Percentiles rank a stretch among this genome's conserved stretches.
Evolutionary conservation across 1,140 invertebrate genomes (phyloP).

Genomic region (Brachionus koreanus): DNA sequence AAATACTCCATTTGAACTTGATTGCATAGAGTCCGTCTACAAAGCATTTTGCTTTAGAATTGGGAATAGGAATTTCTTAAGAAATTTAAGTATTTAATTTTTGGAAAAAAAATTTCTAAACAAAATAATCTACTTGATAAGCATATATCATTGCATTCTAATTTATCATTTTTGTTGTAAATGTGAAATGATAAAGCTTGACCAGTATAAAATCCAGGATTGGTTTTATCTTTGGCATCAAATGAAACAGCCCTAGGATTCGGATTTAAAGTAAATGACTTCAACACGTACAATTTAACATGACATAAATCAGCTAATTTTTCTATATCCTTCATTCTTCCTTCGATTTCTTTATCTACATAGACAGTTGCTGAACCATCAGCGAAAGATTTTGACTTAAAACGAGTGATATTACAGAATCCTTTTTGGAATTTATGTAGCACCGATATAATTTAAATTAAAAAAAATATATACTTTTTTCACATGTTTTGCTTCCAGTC

Average conservation of each 20-base stretch:
- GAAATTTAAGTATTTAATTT: background rate
- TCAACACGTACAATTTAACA: background rate
- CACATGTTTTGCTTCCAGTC: constrained; percentile 12
- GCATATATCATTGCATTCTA: constrained; percentile 11
- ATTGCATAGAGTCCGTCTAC: constrained; percentile 9
- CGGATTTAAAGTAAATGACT: constrained; percentile 7
- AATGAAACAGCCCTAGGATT: background rate
- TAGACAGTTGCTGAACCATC: constrained; percentile 15
- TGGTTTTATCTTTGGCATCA: constrained; percentile 25
- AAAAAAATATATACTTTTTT: constrained; percentile 10
- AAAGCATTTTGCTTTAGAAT: constrained; percentile 2
- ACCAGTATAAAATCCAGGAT: constrained; percentile 25
- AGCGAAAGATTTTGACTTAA: background rate
- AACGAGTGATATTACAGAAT: background rate
- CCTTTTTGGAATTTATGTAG: background rate
- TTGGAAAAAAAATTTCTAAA: background rate
- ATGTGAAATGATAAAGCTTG: constrained; percentile 9
- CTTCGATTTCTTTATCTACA: constrained; percentile 3
- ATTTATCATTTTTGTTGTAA: constrained; percentile 2
- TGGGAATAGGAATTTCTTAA: constrained; percentile 17
- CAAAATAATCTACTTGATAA: background rate
- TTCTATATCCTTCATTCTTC: background rate
- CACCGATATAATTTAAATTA: background rate
- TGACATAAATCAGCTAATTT: constrained; percentile 6
- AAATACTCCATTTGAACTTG: constrained; percentile 31